Percentiles rank a stretch among this genome's conserved stretches.
These are phyloP conservation scores for Lochmaea crataegi DNA, from an alignment of 2,888 invertebrate species.

Conservation along the genomic window DNA sequence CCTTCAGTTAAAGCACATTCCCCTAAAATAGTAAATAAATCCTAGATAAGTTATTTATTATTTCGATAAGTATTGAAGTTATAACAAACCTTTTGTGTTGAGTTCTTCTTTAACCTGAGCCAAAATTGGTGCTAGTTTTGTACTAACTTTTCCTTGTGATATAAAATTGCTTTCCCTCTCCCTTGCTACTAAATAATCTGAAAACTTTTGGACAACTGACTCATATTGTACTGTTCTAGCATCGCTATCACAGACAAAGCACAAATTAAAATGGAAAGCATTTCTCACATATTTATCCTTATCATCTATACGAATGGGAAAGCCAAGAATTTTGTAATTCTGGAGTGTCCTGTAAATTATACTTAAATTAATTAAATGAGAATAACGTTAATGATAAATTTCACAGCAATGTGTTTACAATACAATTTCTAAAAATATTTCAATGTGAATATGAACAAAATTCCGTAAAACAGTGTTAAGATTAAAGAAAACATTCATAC, in stretches of 20 bases:
- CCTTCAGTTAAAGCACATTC: conserved; percentile 73
- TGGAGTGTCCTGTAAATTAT: conserved; percentile 70
- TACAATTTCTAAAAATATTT: not conserved
- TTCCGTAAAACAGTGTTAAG: not conserved
- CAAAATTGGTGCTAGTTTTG: conserved; percentile 79
- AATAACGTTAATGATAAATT: not conserved
- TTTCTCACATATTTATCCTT: conserved; percentile 87
- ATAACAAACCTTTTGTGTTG: conserved; percentile 71
- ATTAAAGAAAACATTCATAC: conserved; percentile 67
- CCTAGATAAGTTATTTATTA: not conserved
- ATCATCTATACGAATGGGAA: conserved; percentile 90
- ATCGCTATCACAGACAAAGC: conserved; percentile 92
- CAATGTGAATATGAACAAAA: not conserved
- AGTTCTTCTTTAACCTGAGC: conserved; percentile 83
- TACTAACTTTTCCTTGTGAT: conserved; percentile 74
- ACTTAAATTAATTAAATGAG: conserved; percentile 14
- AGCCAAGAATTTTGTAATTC: conserved; percentile 91
- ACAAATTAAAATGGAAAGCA: conserved; percentile 94
- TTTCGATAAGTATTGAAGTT: not conserved
- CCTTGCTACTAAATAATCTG: conserved; percentile 90
- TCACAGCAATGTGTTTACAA: too few species aligned
- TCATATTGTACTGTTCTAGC: conserved; percentile 93
- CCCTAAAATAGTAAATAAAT: conserved; percentile 48
- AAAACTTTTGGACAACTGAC: conserved; percentile 92
- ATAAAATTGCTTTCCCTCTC: conserved; percentile 89